Base-by-base conservation (phyloP, 2,113 vertebrate species). In the human region DNA sequence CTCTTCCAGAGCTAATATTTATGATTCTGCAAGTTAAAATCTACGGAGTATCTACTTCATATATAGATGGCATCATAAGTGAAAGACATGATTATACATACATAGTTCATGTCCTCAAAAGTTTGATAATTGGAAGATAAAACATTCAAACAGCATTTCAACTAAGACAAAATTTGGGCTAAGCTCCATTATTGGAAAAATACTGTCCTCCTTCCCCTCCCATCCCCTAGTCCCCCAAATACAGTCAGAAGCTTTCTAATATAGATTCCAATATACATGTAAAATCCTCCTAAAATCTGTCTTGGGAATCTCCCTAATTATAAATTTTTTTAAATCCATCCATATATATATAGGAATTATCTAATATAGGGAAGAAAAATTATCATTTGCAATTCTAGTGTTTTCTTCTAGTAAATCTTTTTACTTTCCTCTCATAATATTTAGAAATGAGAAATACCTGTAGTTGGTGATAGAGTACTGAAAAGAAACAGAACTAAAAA, bases 21-120 rank as follows among this genome's bases (percentile, higher is more conserved):
- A 91, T 55, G 43, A 79, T 35, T 94, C 79, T 73, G 68, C 72
- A 43, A 82, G 10, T 81, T 96, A 35, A 96, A 97, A 90, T 32
- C 59, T n/a, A 48, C 32, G 20, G 13, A 83, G 20, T 40, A 75
- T 17, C 89, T 61, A 68, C 40, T 83, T 82, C 68, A 55, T 7
- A 70, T 25, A 85, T 3, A 96, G 38, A 64, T 40, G 48, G 48
- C 23, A 80, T 61, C 43, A 30, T 2, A 87, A 4, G 40, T 32
- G 48, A 79, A 11, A 93, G 38, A n/a, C 27, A 40, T 45, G 45
- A 94, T 43, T 78, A 79, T 32, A 85, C n/a, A 73, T 6, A 89
- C n/a, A 78, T 5, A 89, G 40, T 17, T 85, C 25, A 43, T 61
- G 57, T 48, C 18, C 32, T 91, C 73, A 45, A 40, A 90, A 78